Conservation (phyloP, 35 echinoderm and acorn worm genomes). For the Lytechinus pictus region DNA sequence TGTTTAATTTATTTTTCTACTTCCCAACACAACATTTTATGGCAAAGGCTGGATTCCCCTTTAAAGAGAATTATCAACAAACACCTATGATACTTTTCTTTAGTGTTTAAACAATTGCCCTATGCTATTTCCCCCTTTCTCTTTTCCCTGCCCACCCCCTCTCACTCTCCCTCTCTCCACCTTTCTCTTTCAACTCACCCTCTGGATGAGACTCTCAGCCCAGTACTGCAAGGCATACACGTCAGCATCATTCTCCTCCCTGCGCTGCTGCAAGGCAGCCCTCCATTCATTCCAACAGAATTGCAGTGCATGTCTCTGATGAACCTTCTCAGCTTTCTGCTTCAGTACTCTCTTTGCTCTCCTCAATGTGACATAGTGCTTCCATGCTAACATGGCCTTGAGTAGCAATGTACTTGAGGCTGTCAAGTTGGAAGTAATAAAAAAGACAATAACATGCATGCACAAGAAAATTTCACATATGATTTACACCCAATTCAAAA, state of each 20-base stretch:
- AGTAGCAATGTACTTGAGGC: not conserved
- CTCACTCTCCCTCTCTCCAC: no score
- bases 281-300: not conserved
- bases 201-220: slow-evolving; percentile 58
- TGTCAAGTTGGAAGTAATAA: not conserved
- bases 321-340: not conserved
- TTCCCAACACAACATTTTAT: no score
- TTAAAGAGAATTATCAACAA: no score
- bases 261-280: not conserved
- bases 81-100: no score
- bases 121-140: no score
- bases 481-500: no score
- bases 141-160: no score
- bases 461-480: no score
- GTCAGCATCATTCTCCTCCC: slow-evolving; percentile 22
- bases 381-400: not conserved
- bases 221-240: slow-evolving; percentile 68
- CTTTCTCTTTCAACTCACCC: slow-evolving; percentile 44
- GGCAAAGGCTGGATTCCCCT: no score
- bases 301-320: not conserved
- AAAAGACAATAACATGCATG: no score
- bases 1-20: no score
- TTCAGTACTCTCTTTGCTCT: not conserved
- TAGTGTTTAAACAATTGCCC: no score
- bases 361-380: not conserved